A percentile compares a stretch with the other conserved stretches of the same genome.
Conservation (phyloP, 2,888 invertebrate genomes). For the Pedicia rivosa region DNA sequence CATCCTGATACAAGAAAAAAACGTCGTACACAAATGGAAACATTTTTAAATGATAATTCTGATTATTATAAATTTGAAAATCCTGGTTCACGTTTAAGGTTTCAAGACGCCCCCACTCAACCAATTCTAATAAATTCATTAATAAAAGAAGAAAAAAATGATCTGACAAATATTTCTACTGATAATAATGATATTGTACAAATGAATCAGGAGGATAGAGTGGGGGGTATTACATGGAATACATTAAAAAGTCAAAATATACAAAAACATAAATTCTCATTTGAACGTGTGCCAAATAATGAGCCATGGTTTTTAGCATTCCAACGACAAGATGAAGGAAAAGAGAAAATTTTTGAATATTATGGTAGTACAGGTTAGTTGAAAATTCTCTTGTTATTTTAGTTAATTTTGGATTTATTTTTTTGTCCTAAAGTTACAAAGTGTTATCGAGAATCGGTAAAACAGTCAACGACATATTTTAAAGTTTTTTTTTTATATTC, state of each 20-base stretch:
- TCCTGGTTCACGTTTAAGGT: constrained; percentile 26
- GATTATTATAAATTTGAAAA: constrained; percentile 39
- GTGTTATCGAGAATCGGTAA: too few species aligned
- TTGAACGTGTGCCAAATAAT: constrained; percentile 54
- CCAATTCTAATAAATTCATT: constrained; percentile 19
- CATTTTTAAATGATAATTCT: constrained; percentile 38
- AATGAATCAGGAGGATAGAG: constrained; percentile 28
- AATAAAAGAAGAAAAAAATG: background rate
- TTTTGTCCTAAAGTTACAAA: too few species aligned
- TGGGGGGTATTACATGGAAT: constrained; percentile 21
- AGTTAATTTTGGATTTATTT: too few species aligned
- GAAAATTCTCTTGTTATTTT: background rate
- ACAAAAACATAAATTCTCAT: constrained; percentile 51
- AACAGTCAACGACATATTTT: too few species aligned
- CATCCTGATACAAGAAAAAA: constrained; percentile 17
- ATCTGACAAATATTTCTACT: background rate
- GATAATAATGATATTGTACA: constrained; percentile 16
- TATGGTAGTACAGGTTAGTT: constrained; percentile 22
- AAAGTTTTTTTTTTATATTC: too few species aligned
- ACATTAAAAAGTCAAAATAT: constrained; percentile 28
- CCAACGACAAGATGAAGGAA: constrained; percentile 55
- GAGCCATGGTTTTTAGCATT: constrained; percentile 72
- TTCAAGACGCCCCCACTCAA: constrained; percentile 32
- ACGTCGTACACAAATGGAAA: constrained; percentile 39
- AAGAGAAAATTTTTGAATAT: constrained; percentile 41